These are phyloP conservation scores for Gymnocheta viridis DNA, from an alignment of 2,888 invertebrate species.

Conservation along the genomic window DNA sequence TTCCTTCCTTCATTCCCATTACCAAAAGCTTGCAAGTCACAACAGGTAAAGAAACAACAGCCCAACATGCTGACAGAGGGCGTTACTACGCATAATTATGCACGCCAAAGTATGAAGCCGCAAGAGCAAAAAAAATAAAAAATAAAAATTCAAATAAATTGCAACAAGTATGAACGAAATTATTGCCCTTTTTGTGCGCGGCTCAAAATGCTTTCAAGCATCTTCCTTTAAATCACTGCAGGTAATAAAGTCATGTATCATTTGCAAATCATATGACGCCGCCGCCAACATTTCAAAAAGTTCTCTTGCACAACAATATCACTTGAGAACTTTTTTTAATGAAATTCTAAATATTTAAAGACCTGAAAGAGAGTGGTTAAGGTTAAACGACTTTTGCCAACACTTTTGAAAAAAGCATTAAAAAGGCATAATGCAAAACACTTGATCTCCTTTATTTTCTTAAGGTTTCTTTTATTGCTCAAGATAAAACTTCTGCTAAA, in stretches of 20 bases:
- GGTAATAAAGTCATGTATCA: conserved; percentile 79
- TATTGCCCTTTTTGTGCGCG: background rate
- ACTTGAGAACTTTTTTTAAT: background rate
- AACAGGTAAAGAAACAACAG: conserved; percentile 14
- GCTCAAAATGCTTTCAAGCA: conserved; percentile 25
- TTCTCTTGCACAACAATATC: background rate
- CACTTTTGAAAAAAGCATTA: background rate
- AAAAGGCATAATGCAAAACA: background rate
- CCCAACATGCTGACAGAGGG: conserved; percentile 77
- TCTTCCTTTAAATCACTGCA: conserved; percentile 28
- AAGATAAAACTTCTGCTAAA: background rate
- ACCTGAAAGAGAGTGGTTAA: background rate
- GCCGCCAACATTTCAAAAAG: conserved; percentile 37
- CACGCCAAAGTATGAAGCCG: conserved; percentile 61
- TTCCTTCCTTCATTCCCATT: background rate
- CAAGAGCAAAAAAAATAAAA: background rate
- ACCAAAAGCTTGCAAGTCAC: conserved; percentile 9
- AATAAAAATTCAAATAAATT: conserved; percentile 40
- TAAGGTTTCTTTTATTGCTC: no score
- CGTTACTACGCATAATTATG: conserved; percentile 79
- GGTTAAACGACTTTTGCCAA: background rate
- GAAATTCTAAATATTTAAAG: background rate
- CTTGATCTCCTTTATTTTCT: background rate
- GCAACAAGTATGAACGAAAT: conserved; percentile 43
- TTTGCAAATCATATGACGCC: conserved; percentile 58